Evolutionary conservation across 1,140 invertebrate genomes (phyloP), one percentile per base, ranked within the genome.

Genomic region (Tetramorium parvispinum): DNA sequence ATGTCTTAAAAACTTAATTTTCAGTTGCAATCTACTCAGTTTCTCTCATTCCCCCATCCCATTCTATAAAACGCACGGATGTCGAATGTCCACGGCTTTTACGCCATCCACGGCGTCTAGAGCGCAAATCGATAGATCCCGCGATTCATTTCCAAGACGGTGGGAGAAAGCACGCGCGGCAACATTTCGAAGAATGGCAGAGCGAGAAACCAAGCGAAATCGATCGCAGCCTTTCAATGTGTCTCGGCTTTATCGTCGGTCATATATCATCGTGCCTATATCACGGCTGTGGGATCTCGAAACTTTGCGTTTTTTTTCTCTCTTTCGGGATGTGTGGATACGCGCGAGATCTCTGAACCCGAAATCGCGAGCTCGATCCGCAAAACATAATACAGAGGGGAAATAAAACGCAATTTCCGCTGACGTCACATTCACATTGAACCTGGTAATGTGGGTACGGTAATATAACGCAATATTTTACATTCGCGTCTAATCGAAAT

Each of bases 191-290:
- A 86, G 82, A 88, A 86, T 82, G 85, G 89, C 86, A 91, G 85
- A 53, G 81, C 85, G 88, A 91, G 88, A 93, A 92, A 91, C 85
- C 88, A 83, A 90, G 87, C 75, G 87, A 88, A 86, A 93, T 93
- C 92, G 93, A 93, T 94, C 79, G 61, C 11, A 77, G 88, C 83
- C 90, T 91, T 91, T 93, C 92, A 93, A 93, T 94, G 93, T 95
- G 93, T 95, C 92, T 93, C 91, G 89, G 89, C 89, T 92, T 93
- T 94, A 94, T 94, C 93, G 93, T 90, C 90, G 88, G 89, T 91
- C 93, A 90, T 95, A 94, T 93, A 95, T 95, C 94, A 94, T 94
- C 92, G 89, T 90, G 93, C 89, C 92, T 94, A 94, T 92, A 91
- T 88, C 91, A 92, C 93, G 92, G 93, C 68, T 49, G 27, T 27